Percentiles rank a stretch among this genome's conserved stretches.
Evolutionary conservation across 1,140 invertebrate species (phyloP).

Genomic region (Orchestia grillus): DNA sequence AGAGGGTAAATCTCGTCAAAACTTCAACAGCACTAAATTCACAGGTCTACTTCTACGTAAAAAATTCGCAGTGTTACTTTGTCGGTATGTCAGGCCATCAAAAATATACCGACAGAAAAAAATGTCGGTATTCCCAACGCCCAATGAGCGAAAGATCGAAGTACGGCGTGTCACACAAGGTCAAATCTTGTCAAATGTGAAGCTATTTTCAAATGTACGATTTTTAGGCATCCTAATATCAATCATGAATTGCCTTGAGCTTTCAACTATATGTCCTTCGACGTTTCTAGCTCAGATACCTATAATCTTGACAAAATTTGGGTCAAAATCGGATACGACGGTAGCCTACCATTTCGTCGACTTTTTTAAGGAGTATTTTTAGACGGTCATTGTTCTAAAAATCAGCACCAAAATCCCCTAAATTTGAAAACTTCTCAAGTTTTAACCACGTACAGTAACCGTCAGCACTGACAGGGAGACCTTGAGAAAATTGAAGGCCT

Average conservation of each 20-base stretch:
- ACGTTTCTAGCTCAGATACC: neutral
- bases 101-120: conserved; percentile 43
- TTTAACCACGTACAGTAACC: neutral
- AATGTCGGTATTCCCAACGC: neutral
- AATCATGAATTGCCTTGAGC: neutral
- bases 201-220: neutral
- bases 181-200: neutral
- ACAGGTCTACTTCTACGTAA: conserved; percentile 12
- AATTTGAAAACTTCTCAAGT: neutral
- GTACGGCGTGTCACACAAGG: neutral
- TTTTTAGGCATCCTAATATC: neutral
- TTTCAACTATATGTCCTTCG: neutral
- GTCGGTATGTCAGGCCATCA: neutral
- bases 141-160: neutral
- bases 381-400: neutral
- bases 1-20: neutral
- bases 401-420: neutral
- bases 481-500: neutral
- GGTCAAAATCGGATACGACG: neutral
- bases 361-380: neutral
- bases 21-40: conserved; percentile 9
- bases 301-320: neutral
- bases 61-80: conserved; percentile 10
- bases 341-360: neutral
- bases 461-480: neutral